phyloP scores from a whole-genome alignment of 2,888 invertebrate species.

The Zygothrica quintamaculata region DNA sequence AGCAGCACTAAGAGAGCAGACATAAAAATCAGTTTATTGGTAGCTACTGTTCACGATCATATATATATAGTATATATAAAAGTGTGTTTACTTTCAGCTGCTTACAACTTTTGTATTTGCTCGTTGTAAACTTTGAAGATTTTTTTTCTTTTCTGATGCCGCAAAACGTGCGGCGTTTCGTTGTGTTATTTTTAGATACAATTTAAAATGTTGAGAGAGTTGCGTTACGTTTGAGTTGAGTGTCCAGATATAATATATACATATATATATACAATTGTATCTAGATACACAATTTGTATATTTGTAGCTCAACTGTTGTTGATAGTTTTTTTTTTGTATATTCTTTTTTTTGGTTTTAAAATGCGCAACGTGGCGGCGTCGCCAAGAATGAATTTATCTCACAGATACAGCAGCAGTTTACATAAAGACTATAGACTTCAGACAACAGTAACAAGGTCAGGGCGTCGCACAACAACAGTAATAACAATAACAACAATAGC shows the following conservation, averaged over 20 bases:
- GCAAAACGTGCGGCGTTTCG: conserved; percentile 48
- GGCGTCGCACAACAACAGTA: conserved; percentile 53
- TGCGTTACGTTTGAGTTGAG: conserved; percentile 14
- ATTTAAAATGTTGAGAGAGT: conserved; percentile 49
- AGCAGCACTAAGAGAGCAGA: no score
- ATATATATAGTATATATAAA: not conserved
- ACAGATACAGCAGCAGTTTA: conserved; percentile 19
- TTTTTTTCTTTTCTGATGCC: no score
- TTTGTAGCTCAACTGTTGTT: conserved; percentile 1
- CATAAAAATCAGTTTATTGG: no score
- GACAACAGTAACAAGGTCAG: conserved; percentile 74
- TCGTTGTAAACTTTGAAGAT: conserved; percentile 37
- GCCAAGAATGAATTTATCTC: conserved; percentile 39
- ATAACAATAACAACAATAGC: conserved; percentile 27
- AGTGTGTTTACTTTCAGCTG: no score
- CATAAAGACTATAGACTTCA: conserved; percentile 13
- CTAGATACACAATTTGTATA: conserved; percentile 17
- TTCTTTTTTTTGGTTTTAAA: conserved; percentile 6
- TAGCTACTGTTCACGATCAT: no score
- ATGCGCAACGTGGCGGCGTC: conserved; percentile 51
- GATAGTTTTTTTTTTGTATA: no score
- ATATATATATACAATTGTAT: conserved; percentile 12
- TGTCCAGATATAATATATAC: conserved; percentile 32
- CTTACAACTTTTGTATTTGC: no score
- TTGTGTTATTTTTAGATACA: conserved; percentile 53